Base-by-base conservation (phyloP, 2,888 invertebrate species). In the Agrochola litura region DNA sequence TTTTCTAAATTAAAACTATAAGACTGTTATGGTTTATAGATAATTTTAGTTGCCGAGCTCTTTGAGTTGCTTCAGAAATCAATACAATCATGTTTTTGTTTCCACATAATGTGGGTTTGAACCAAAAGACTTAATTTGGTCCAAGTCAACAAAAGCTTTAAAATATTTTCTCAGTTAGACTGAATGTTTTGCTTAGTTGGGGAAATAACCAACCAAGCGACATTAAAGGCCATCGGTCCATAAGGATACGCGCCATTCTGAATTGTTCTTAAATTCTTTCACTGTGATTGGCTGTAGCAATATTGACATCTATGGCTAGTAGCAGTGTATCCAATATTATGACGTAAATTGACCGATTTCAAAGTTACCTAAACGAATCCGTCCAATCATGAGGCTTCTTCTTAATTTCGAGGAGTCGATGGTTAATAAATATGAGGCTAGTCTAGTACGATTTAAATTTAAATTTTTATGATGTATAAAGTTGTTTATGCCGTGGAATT, bases 311-410 rank as follows among this genome's bases (percentile, higher is more conserved):
- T n/a, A 43, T 43, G 19, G 2, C 19, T 69, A 14, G 41, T 41
- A 25, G 14, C 25, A 43, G 19, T 14, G 25, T 41, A 6, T 37
- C 8, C 14, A 6, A 68, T 8, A 41, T 25, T 43, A 8, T 6
- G 30, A 49, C 3, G 16, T 46, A 12, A 6, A n/a, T n/a, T 25
- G 0, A 46, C 6, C 12, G 9, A 49, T 66, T 49, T 14, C 19
- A 30, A 52, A 22, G 6, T 37, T 16, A 69, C 2, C 30, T 25
- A 64, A 68, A 54, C 22, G 43, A 60, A 60, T 71, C 73, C 71
- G 73, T 60, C 58, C 58, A 71, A 25, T 58, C n/a, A 9, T 41
- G 6, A 41, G 14, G 41, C 41, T 52, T 19, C 49, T 49, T 19
- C 52, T 8, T 52, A 0, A 8, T 16, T 49, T 49, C 49, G 14